Evolutionary conservation across 1,140 invertebrate genomes (phyloP).

Genomic region (Sarcophaga peregrina): DNA sequence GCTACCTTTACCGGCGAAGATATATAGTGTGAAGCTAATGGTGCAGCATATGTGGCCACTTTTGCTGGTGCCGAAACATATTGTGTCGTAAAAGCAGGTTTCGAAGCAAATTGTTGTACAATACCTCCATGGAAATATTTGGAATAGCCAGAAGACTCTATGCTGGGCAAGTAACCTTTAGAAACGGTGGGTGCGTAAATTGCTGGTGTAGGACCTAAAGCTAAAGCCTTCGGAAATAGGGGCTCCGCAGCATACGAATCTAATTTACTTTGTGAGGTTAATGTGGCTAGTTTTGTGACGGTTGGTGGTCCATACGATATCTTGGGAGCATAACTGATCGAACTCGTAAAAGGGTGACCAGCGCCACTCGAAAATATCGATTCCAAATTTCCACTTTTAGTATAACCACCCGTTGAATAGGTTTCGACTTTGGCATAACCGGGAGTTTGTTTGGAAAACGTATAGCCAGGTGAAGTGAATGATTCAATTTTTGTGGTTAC

Average conservation of each 20-base stretch:
- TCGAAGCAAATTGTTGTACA: slow-evolving; percentile 43
- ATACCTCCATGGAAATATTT: slow-evolving; percentile 28
- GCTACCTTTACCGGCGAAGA: slow-evolving; percentile 41
- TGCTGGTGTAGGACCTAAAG: slow-evolving; percentile 24
- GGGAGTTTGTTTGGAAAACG: slow-evolving; percentile 56
- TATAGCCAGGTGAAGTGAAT: slow-evolving; percentile 55
- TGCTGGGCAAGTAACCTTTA: slow-evolving; percentile 52
- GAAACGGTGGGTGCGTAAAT: slow-evolving; percentile 55
- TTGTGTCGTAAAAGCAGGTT: slow-evolving; percentile 19
- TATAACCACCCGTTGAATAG: slow-evolving; percentile 50
- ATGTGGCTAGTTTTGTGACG: slow-evolving; percentile 3
- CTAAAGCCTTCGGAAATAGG: slow-evolving; percentile 28
- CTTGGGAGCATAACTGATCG: slow-evolving; percentile 28
- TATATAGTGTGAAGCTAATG: slow-evolving; percentile 46
- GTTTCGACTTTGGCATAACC: slow-evolving; percentile 59
- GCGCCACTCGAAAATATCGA: slow-evolving; percentile 4
- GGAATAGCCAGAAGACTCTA: neutral
- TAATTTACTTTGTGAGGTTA: neutral
- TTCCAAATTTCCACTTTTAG: slow-evolving; percentile 29
- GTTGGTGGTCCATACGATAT: slow-evolving; percentile 36
- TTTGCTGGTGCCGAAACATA: slow-evolving; percentile 46
- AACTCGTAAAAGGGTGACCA: neutral
- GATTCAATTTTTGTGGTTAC: slow-evolving; percentile 54
- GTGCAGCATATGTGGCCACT: slow-evolving; percentile 38
- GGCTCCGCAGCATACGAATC: slow-evolving; percentile 29